Percentiles rank a stretch among this genome's conserved stretches.
Evolutionary conservation across 2,113 vertebrate genomes (phyloP).

Genomic region (Otocyon megalotis): DNA sequence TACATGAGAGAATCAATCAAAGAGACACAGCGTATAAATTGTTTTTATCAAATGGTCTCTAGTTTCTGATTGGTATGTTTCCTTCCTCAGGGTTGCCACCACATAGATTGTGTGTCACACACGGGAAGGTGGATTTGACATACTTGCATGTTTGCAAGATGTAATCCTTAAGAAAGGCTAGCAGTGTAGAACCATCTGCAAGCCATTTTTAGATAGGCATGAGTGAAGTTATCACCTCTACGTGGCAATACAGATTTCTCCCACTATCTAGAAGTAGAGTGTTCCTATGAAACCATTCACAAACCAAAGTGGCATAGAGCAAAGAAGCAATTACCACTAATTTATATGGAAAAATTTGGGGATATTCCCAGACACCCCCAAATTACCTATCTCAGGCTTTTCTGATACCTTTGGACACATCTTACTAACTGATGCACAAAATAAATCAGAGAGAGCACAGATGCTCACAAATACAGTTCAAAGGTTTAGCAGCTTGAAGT

Average conservation of each 20-base stretch:
- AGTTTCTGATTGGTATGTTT: background rate
- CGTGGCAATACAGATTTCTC: background rate
- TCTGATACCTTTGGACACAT: background rate
- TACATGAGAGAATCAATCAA: background rate
- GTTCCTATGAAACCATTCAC: background rate
- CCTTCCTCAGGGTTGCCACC: background rate
- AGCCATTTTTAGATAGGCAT: constrained; percentile 12
- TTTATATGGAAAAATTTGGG: background rate
- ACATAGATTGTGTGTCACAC: background rate
- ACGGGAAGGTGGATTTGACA: background rate
- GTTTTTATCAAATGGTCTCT: background rate
- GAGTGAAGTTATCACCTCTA: background rate
- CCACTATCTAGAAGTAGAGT: background rate
- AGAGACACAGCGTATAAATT: background rate
- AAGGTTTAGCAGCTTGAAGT: background rate
- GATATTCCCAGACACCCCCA: background rate
- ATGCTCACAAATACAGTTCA: background rate
- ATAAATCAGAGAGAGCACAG: background rate
- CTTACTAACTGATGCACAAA: background rate
- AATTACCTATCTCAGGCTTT: background rate
- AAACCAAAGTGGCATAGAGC: background rate
- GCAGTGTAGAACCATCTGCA: background rate
- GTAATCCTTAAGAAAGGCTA: background rate
- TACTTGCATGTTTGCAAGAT: background rate
- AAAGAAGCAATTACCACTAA: background rate